These are phyloP conservation scores for Diogma glabrata DNA, from an alignment of 2,888 invertebrate species.

Conservation along the genomic window DNA sequence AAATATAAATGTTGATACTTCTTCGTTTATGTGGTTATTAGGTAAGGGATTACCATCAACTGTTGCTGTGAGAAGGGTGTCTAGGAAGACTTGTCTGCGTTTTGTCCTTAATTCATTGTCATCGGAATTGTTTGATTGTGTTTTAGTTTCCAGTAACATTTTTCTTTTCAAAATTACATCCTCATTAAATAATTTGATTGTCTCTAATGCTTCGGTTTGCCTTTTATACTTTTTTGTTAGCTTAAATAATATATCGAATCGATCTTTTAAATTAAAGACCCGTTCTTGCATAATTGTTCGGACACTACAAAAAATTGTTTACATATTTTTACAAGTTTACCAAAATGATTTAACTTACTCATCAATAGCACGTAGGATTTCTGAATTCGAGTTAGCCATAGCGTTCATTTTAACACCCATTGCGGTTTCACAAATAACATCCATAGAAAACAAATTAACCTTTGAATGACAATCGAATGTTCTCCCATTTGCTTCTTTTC, in stretches of 20 bases:
- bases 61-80: constrained; percentile 26
- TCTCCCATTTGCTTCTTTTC: no score
- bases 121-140: no score
- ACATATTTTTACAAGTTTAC: no score
- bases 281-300: constrained; percentile 26
- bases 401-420: no score
- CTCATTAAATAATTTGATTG: no score
- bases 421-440: no score
- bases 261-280: constrained; percentile 27
- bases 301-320: constrained; percentile 17
- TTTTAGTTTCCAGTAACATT: no score
- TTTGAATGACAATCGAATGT: no score
- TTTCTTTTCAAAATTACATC: no score
- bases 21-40: constrained; percentile 29
- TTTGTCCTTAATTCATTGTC: constrained; percentile 15
- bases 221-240: constrained; percentile 25
- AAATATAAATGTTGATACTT: constrained; percentile 34
- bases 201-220: constrained; percentile 30
- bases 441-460: no score
- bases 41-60: constrained; percentile 27
- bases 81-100: constrained; percentile 29
- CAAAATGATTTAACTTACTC: not conserved
- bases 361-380: no score
- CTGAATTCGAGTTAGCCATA: no score
- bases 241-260: constrained; percentile 28